Evolutionary conservation across 2,888 invertebrate genomes (phyloP), one percentile per base, ranked within the genome.

Genomic region (Lepetodrilus schrolli): DNA sequence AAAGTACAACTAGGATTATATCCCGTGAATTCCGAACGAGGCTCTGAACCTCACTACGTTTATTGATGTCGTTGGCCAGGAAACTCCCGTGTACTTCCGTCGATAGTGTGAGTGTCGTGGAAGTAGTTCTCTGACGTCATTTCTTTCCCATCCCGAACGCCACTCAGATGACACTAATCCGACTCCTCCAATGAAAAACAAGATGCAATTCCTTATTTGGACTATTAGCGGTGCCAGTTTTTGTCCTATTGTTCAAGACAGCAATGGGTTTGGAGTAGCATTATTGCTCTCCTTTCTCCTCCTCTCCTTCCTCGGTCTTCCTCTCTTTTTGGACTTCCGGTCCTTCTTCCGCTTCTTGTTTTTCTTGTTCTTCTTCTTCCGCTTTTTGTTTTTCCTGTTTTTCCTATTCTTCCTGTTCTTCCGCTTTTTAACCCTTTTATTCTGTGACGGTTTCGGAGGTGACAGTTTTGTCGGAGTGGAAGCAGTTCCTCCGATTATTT

Each of bases 1-100:
- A 21, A 58, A 23, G 13, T 23, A 34, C 26, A 17, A 58, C 58
- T 17, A 43, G 58, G 58, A 58, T 58, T 58, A 30, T 58, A 58
- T 58, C 58, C 58, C 17, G 17, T 58, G 58, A 58, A 17, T 34
- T 17, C 34, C 26, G 58, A 13, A 58, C 58, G 58, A 58, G n/a
- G 34, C 43, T n/a, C n/a, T n/a, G n/a, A n/a, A n/a, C n/a, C n/a
- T n/a, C n/a, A n/a, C n/a, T n/a, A n/a, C n/a, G n/a, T n/a, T n/a
- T n/a, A n/a, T n/a, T n/a, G 48, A 48, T 48, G 4, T 48, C 48
- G 4, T 2, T 48, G 5, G 1, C 17, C 4, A 48, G 17, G 20
- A 48, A 4, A 48, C 20, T 21, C 48, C 21, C n/a, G n/a, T n/a
- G n/a, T n/a, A n/a, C n/a, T n/a, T n/a, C n/a, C n/a, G n/a, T n/a